Evolutionary conservation across 2,888 invertebrate species (phyloP).

Genomic region (Hirtodrosophila cameraria): DNA sequence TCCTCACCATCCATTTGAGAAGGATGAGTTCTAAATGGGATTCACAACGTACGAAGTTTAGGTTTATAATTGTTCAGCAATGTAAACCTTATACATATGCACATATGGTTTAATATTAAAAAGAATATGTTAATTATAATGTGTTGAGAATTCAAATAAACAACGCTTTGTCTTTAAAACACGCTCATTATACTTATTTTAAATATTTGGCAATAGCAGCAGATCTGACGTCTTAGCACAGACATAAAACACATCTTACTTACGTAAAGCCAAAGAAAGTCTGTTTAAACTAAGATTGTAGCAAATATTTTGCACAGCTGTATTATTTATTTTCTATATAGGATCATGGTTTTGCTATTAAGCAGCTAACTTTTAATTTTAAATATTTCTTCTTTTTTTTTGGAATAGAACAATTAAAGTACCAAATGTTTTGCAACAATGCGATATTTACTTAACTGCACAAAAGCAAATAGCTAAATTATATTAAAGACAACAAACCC

Average conservation of each 20-base stretch:
- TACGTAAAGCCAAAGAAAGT: slow-evolving; percentile 58
- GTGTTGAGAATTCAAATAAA: slow-evolving; percentile 37
- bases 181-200: slow-evolving; percentile 20
- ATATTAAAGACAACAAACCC: slow-evolving; percentile 26
- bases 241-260: slow-evolving; percentile 12
- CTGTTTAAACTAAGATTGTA: slow-evolving; percentile 54
- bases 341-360: slow-evolving; percentile 11
- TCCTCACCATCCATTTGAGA: slow-evolving; percentile 87
- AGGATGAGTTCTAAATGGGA: slow-evolving; percentile 85
- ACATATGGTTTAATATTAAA: slow-evolving; percentile 13
- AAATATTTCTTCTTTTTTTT: slow-evolving; percentile 28
- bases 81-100: not conserved
- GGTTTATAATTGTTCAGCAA: not conserved
- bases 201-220: slow-evolving; percentile 17
- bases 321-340: slow-evolving; percentile 28
- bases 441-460: slow-evolving; percentile 57
- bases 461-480: slow-evolving; percentile 58
- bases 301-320: slow-evolving; percentile 72
- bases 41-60: not conserved
- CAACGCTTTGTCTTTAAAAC: slow-evolving; percentile 35
- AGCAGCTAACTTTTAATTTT: slow-evolving; percentile 9
- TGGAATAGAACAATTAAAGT: slow-evolving; percentile 46
- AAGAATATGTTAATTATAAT: slow-evolving; percentile 17
- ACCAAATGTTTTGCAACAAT: slow-evolving; percentile 70
- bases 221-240: slow-evolving; percentile 37